Conservation (phyloP, 1,140 invertebrate genomes). For the Choristoneura fumiferana region DNA sequence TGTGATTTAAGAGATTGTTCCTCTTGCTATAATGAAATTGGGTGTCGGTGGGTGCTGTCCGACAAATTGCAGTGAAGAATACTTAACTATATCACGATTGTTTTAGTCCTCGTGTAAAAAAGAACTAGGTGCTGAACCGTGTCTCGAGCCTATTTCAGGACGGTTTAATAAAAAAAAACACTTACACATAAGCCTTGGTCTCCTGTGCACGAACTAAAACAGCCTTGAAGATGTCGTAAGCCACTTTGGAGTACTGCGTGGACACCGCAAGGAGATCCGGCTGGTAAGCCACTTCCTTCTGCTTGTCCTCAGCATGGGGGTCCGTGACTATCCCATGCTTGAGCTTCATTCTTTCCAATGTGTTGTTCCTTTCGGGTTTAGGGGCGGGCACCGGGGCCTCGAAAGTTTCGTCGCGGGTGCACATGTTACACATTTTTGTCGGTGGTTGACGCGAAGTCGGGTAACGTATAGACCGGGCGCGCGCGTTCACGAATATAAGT, state of each 20-base stretch:
- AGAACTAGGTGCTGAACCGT: too few species aligned
- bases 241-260: conserved; percentile 62
- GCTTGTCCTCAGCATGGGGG: conserved; percentile 50
- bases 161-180: conserved; percentile 28
- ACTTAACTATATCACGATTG: too few species aligned
- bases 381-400: conserved; percentile 30
- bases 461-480: conserved; percentile 18
- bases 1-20: too few species aligned
- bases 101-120: too few species aligned
- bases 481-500: conserved; percentile 55
- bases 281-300: conserved; percentile 67
- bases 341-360: conserved; percentile 56
- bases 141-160: too few species aligned
- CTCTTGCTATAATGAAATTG: too few species aligned
- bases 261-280: conserved; percentile 67
- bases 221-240: conserved; percentile 56
- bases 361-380: conserved; percentile 32
- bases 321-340: conserved; percentile 67
- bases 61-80: too few species aligned
- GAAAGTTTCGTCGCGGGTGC: conserved; percentile 48
- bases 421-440: conserved; percentile 68
- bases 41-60: too few species aligned
- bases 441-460: background rate
- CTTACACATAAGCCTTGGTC: conserved; percentile 69
- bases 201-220: conserved; percentile 49